Percentiles rank a stretch among this genome's conserved stretches.
Conservation (phyloP, 2,888 invertebrate species). For the Pandemis corylana region DNA sequence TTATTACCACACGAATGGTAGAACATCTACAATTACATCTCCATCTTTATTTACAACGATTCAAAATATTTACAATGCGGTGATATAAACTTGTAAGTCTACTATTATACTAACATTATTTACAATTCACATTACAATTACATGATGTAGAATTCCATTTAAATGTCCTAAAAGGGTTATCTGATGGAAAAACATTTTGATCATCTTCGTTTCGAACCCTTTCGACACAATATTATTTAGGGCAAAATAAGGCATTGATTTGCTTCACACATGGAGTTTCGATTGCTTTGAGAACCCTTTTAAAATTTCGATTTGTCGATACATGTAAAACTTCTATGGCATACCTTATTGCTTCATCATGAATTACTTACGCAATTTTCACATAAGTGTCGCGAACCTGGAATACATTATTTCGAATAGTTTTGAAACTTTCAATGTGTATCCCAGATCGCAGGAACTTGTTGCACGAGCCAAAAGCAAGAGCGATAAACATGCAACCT, state of each 20-base stretch:
- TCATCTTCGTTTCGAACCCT: not conserved
- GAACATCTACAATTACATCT: constrained; percentile 54
- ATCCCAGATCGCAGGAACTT: too few relatives aligned
- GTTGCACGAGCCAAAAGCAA: too few relatives aligned
- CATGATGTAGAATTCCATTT: constrained; percentile 25
- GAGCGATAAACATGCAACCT: too few relatives aligned
- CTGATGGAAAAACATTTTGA: not conserved
- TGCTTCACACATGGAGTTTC: not conserved
- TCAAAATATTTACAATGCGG: constrained; percentile 76
- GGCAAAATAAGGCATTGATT: not conserved
- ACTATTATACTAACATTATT: constrained; percentile 65
- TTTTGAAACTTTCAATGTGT: too few relatives aligned
- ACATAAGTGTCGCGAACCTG: too few relatives aligned
- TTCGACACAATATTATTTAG: not conserved
- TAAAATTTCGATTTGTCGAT: not conserved
- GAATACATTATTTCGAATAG: too few relatives aligned
- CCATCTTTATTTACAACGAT: constrained; percentile 69
- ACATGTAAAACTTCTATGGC: not conserved
- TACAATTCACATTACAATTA: constrained; percentile 66
- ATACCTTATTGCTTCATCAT: too few relatives aligned
- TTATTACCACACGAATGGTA: constrained; percentile 72
- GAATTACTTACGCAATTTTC: too few relatives aligned
- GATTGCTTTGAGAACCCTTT: constrained; percentile 20
- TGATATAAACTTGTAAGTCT: constrained; percentile 72
- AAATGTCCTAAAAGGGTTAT: not conserved